phyloP scores from a whole-genome alignment of 2,888 invertebrate genomes.

The Minunthozetes semirufus region DNA sequence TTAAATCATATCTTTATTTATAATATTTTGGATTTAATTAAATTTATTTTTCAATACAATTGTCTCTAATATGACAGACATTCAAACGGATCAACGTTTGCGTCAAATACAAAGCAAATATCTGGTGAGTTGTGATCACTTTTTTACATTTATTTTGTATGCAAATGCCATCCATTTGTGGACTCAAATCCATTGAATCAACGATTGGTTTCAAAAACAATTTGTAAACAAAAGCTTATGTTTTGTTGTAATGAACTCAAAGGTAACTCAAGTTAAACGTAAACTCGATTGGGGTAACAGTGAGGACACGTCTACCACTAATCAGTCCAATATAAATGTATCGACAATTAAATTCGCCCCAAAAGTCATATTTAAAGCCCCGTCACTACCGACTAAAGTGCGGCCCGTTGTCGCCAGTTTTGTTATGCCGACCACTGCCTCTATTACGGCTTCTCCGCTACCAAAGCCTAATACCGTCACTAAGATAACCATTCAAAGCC shows the following conservation, averaged over 20 bases:
- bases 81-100: constrained; percentile 51
- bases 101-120: constrained; percentile 84
- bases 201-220: no score
- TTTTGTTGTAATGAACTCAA: no score
- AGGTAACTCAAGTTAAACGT: constrained; percentile 77
- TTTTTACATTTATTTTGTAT: no score
- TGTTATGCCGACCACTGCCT: background rate
- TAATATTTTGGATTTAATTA: background rate
- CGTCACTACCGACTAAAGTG: constrained; percentile 48
- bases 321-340: background rate
- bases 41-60: background rate
- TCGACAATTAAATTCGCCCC: constrained; percentile 44
- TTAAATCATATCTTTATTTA: background rate
- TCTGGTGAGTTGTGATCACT: constrained; percentile 52
- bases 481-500: background rate
- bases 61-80: background rate
- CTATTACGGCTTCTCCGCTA: no score
- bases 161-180: no score
- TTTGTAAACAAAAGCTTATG: no score
- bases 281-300: constrained; percentile 62
- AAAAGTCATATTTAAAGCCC: constrained; percentile 52
- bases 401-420: constrained; percentile 9
- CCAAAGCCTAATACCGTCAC: constrained; percentile 11
- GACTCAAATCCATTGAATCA: no score
- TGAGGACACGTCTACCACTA: background rate